Base-by-base conservation (phyloP, 2,113 vertebrate genomes). In the Apteryx mantelli region DNA sequence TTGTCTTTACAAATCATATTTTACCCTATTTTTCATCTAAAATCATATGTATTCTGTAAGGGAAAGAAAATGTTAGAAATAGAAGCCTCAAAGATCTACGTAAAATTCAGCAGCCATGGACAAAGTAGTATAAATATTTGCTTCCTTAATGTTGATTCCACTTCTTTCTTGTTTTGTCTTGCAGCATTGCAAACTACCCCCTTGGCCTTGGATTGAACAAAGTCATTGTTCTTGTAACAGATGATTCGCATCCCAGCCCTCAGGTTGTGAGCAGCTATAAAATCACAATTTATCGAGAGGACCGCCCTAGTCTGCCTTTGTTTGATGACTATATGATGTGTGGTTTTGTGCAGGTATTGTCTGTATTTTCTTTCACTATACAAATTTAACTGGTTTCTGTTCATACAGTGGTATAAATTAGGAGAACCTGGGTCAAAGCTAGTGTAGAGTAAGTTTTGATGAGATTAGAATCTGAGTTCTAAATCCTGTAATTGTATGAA, bases 251-350 rank as follows among this genome's bases (percentile, higher is more conserved):
- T 65, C 55, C 94, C 34, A 96, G 80, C 50, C 96, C 97, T 8
- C 97, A 98, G 20, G 88, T 98, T 94, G 95, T 99, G 95, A 97
- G 98, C 86, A 99, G 97, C 30, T 99, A 99, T 97, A 99, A 97
- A 81, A 96, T 99, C 82, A 98, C 98, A 73, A 89, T 99, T 90
- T 98, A 97, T 92, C 98, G 99, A 28, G 99, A 99, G 91, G 99
- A 98, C 87, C 99, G 99, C 9, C 99, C 99, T 75, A 99, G 99
- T 89, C 97, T 99, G 88, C 99, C 99, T 32, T 98, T 99, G 93
- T 99, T 99, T 91, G 98, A 98, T 64, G 99, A 99, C 82, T 99
- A 99, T 32, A 98, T 98, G 97, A 98, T 97, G 32, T 99, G 99
- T 60, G 98, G 99, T 60, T 99, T 99, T 95, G 83, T 99, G 55